Conservation (phyloP, 1,140 invertebrate species). For the Microvelia longipes region DNA sequence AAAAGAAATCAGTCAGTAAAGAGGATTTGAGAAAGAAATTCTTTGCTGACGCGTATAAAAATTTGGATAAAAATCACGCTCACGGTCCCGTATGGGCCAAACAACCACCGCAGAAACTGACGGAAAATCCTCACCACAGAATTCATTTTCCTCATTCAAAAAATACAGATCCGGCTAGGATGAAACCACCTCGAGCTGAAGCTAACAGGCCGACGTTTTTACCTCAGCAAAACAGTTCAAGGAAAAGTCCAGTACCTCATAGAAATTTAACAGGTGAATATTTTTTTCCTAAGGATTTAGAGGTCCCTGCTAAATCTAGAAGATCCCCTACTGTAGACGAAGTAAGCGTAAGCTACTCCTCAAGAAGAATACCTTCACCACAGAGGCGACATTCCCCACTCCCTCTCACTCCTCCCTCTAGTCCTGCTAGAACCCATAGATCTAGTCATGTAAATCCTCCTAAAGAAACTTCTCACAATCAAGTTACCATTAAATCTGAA, state of each 20-base stretch:
- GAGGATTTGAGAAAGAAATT: conserved; percentile 8
- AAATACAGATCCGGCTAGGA: background rate
- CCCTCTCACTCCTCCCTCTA: background rate
- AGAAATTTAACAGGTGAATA: background rate
- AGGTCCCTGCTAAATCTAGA: background rate
- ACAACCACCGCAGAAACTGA: background rate
- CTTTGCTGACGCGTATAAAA: conserved; percentile 7
- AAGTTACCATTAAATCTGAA: background rate
- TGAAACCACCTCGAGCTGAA: background rate
- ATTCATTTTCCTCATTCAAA: background rate
- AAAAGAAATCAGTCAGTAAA: conserved; percentile 3
- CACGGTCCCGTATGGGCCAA: background rate
- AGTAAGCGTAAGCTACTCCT: background rate
- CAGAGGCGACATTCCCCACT: background rate
- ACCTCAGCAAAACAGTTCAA: background rate
- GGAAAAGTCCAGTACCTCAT: background rate
- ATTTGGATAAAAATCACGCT: conserved; percentile 5
- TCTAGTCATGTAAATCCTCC: background rate
- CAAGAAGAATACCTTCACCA: background rate
- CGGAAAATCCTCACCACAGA: background rate
- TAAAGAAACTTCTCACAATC: background rate
- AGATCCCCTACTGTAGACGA: background rate
- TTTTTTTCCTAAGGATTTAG: background rate
- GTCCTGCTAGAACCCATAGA: background rate
- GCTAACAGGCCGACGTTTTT: background rate